These are phyloP conservation scores for Drosophila peninsularis DNA, from an alignment of 2,888 invertebrate genomes.

Conservation along the genomic window DNA sequence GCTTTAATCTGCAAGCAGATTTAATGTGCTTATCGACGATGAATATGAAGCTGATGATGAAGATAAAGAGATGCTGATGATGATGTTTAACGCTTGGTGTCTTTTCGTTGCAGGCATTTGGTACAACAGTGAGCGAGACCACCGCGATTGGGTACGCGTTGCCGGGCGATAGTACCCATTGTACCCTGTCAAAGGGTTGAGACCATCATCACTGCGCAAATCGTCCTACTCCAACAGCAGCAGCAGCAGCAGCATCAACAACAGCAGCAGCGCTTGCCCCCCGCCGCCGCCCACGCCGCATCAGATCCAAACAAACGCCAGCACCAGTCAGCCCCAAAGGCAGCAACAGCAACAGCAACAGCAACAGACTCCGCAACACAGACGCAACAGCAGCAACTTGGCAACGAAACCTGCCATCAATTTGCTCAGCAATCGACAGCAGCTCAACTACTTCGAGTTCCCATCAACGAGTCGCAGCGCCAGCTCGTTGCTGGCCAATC, in stretches of 20 bases:
- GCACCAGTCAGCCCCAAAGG: slow-evolving; percentile 50
- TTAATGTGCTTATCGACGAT: slow-evolving; percentile 65
- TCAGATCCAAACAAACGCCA: slow-evolving; percentile 55
- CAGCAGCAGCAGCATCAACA: slow-evolving; percentile 80
- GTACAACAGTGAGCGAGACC: slow-evolving; percentile 84
- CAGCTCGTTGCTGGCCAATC: slow-evolving; percentile 49
- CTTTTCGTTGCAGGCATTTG: slow-evolving; percentile 82
- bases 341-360: slow-evolving; percentile 26
- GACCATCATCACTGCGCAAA: slow-evolving; percentile 84
- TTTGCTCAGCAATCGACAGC: slow-evolving; percentile 74
- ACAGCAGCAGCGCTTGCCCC: slow-evolving; percentile 79
- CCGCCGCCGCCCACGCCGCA: slow-evolving; percentile 82
- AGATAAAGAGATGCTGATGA: background rate
- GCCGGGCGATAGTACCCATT: slow-evolving; percentile 85
- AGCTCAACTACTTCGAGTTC: slow-evolving; percentile 81
- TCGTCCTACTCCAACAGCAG: slow-evolving; percentile 81
- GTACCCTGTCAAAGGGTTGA: slow-evolving; percentile 85
- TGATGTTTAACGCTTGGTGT: slow-evolving; percentile 1
- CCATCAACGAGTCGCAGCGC: slow-evolving; percentile 58
- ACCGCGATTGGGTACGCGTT: slow-evolving; percentile 85
- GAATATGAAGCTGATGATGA: background rate
- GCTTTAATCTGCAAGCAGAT: slow-evolving; percentile 56
- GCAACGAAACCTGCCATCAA: slow-evolving; percentile 67
- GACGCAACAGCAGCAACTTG: slow-evolving; percentile 50
- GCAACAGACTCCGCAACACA: slow-evolving; percentile 38